A percentile compares a stretch with the other conserved stretches of the same genome.
Evolutionary conservation across 2,113 vertebrate species (phyloP).

Genomic region (Chloropsis cyanopogon): DNA sequence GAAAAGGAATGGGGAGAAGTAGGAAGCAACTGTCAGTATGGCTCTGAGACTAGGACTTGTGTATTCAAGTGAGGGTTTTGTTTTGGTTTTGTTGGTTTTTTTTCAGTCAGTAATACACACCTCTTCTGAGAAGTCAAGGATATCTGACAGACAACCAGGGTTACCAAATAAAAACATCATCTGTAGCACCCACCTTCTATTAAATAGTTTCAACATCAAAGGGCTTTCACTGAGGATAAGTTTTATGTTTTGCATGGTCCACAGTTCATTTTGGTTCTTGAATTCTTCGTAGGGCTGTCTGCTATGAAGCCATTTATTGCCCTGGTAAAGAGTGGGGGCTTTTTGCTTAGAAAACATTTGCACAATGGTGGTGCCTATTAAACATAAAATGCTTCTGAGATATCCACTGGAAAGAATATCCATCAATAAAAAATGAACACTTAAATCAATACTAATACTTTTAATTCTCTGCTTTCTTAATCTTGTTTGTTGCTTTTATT

Average conservation of each 20-base stretch:
- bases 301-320: neutral
- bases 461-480: neutral
- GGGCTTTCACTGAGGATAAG: neutral
- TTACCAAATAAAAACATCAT: neutral
- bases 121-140: neutral
- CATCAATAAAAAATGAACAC: constrained; percentile 9
- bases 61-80: neutral
- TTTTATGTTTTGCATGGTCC: neutral
- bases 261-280: neutral
- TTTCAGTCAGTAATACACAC: neutral
- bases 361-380: neutral
- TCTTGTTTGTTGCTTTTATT: constrained; percentile 5
- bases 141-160: neutral
- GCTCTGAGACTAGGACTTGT: neutral
- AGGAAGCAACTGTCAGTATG: neutral
- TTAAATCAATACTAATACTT: neutral
- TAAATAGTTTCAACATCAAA: neutral
- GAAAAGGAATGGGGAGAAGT: neutral
- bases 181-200: neutral
- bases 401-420: neutral
- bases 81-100: neutral
- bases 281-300: neutral
- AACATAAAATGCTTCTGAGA: neutral
- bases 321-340: neutral
- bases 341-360: neutral